These are phyloP conservation scores for Lottia scabra DNA, from an alignment of 2,888 invertebrate genomes.

Conservation along the genomic window DNA sequence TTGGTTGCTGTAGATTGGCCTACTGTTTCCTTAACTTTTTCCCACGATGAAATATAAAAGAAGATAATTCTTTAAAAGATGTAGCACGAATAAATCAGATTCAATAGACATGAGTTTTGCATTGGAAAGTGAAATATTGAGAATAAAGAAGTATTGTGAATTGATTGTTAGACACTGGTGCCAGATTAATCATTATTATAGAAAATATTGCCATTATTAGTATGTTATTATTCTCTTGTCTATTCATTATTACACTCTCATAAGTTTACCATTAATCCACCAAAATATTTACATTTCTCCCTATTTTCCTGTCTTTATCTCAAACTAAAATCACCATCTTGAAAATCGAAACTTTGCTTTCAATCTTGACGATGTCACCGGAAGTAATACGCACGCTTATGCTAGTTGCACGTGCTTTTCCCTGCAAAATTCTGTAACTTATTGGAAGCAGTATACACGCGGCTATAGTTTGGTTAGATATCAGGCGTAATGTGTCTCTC, in stretches of 20 bases:
- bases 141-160: too few relatives aligned
- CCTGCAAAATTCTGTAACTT: not conserved
- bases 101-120: too few relatives aligned
- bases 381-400: slow-evolving; percentile 1
- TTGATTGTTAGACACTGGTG: too few relatives aligned
- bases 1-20: too few relatives aligned
- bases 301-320: slow-evolving; percentile 19
- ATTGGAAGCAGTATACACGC: not conserved
- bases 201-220: not conserved
- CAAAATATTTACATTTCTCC: slow-evolving; percentile 15
- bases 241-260: not conserved
- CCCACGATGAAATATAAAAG: too few relatives aligned
- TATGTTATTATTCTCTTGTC: not conserved
- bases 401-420: slow-evolving; percentile 3
- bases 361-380: not conserved
- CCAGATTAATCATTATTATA: too few relatives aligned
- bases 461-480: not conserved
- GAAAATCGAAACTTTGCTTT: not conserved
- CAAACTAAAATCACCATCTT: slow-evolving; percentile 14
- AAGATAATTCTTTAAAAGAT: too few relatives aligned
- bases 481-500: not conserved
- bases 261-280: not conserved
- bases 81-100: too few relatives aligned
- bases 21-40: too few relatives aligned
- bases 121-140: too few relatives aligned